A percentile compares a stretch with the other conserved stretches of the same genome.
phyloP scores from a whole-genome alignment of 2,113 vertebrate species.

The Elgaria multicarinata region DNA sequence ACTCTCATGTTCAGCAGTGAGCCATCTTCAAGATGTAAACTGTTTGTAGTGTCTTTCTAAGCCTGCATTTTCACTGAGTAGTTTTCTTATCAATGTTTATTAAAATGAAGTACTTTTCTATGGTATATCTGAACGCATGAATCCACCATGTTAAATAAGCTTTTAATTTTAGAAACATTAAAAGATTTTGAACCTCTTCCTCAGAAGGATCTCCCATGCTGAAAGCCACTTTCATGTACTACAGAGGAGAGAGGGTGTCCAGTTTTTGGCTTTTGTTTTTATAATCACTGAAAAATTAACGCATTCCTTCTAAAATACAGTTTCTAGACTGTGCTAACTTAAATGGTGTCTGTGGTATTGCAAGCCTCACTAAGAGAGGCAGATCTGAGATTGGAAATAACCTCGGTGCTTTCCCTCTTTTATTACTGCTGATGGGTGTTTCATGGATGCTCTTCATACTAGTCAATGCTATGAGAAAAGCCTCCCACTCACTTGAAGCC shows the following conservation, averaged over 20 bases:
- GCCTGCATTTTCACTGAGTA: conserved; percentile 74
- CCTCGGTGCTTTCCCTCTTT: not conserved
- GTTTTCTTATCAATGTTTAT: conserved; percentile 74
- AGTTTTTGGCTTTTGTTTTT: not conserved
- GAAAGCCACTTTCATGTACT: conserved; percentile 54
- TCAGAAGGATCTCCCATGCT: conserved; percentile 55
- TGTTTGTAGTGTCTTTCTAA: conserved; percentile 69
- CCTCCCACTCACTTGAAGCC: not conserved
- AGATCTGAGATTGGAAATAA: conserved; percentile 25
- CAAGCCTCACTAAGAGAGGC: conserved; percentile 39
- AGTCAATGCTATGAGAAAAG: conserved; percentile 2
- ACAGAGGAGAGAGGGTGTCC: not conserved
- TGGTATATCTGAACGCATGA: conserved; percentile 72
- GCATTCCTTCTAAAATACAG: conserved; percentile 28
- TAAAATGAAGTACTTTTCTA: conserved; percentile 68
- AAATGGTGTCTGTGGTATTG: conserved; percentile 22
- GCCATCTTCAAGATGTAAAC: conserved; percentile 61
- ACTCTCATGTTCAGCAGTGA: conserved; percentile 54
- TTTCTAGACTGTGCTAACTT: not conserved
- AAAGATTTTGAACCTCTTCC: conserved; percentile 49
- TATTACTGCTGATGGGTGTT: conserved; percentile 27
- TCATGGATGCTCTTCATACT: conserved; percentile 30
- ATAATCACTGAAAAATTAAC: conserved; percentile 12
- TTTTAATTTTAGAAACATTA: conserved; percentile 65
- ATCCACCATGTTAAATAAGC: conserved; percentile 62